Base-by-base conservation (phyloP, 1,140 invertebrate genomes). In the Heliothis virescens region DNA sequence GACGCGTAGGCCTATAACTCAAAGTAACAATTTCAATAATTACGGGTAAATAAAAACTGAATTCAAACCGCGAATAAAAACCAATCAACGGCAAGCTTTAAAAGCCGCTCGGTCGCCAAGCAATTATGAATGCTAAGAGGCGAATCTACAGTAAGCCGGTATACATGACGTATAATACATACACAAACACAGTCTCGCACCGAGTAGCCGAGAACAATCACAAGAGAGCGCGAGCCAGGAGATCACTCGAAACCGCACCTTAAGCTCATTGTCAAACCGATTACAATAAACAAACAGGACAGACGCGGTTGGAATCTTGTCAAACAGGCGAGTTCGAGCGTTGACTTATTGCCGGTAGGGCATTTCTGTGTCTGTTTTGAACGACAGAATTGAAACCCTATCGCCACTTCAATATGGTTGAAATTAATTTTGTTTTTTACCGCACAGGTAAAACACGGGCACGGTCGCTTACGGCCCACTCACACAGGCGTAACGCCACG, bases 271-370 rank as follows among this genome's bases (percentile, higher is more conserved):
- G 92, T 94, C 92, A 94, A 94, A 94, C 92, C 92, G 92, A 94
- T 94, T 94, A 94, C 93, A 93, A 94, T 94, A 93, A 94, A 94
- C 92, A 94, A 94, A 94, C 93, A 94, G 92, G 91, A 91, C 93
- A 94, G 92, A 93, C 91, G 93, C 92, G 91, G 93, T 93, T 94
- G 93, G 93, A 94, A 94, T 94, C 93, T 93, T 94, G 93, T 94
- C 93, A 93, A 94, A 94, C 93, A 90, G 91, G 93, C 93, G 91
- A 92, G 90, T 93, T 94, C 93, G 92, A 94, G 91, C 93, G 93
- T 94, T 94, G 92, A 94, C 93, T 94, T 94, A 94, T 94, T 94
- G 90, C 90, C 90, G 92, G 92, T 94, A 93, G 90, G 91, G 91
- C 91, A 93, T 92, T 94, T 93, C 91, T 92, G 89, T 87, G 82